A percentile compares a stretch with the other conserved stretches of the same genome.
Conservation (phyloP, 2,888 invertebrate genomes). For the Ophion obscuratus region DNA sequence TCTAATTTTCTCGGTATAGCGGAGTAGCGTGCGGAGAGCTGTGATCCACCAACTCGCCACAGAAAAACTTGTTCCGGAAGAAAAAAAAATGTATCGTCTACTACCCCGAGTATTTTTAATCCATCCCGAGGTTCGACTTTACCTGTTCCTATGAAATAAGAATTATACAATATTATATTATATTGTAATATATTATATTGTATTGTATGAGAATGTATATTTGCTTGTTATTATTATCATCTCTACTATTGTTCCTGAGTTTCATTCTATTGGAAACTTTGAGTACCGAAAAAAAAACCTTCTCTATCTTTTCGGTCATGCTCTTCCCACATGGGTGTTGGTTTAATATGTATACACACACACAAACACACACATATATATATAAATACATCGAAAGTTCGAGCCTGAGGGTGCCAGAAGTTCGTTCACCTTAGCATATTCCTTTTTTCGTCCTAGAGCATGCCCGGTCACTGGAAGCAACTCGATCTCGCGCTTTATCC, state of each 20-base stretch:
- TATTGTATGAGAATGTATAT: background rate
- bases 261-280: background rate
- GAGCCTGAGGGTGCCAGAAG: conserved; percentile 14
- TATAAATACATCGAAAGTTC: conserved; percentile 7
- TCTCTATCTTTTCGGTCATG: background rate
- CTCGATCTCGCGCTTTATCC: conserved; percentile 56
- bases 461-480: conserved; percentile 22
- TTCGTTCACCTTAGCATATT: conserved; percentile 47
- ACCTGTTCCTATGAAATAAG: too few species aligned
- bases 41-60: background rate
- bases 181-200: background rate
- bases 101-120: background rate
- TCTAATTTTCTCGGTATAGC: background rate
- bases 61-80: background rate
- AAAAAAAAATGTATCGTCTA: background rate
- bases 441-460: conserved; percentile 22
- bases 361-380: background rate
- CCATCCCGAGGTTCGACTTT: background rate
- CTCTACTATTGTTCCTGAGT: background rate
- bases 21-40: background rate
- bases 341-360: background rate
- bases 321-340: background rate
- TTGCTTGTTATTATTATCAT: background rate
- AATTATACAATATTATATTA: too few species aligned
- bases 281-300: background rate